Evolutionary conservation across 64 coral and sea anemone species (phyloP).

Genomic region (Stylophora pistillata): DNA sequence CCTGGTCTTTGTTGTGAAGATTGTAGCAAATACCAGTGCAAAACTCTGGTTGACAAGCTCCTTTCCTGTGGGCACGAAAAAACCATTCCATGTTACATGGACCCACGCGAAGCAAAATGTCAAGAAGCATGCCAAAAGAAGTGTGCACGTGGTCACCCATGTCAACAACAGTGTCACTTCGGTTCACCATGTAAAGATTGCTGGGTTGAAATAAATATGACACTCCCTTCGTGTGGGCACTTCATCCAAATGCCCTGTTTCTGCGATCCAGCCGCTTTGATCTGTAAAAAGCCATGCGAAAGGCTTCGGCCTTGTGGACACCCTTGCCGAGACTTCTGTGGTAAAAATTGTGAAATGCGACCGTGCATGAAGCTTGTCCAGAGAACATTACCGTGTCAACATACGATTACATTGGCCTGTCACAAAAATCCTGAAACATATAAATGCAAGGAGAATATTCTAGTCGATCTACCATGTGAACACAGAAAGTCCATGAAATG

Average conservation of each 20-base stretch:
- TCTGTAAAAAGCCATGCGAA: conserved; percentile 52
- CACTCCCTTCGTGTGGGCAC: conserved; percentile 28
- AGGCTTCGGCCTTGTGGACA: conserved; percentile 49
- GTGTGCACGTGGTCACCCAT: conserved; percentile 23
- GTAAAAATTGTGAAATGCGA: conserved; percentile 31
- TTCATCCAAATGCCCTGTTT: background rate
- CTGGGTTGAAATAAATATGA: background rate
- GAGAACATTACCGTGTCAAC: conserved; percentile 38
- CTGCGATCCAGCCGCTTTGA: background rate
- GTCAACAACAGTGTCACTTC: conserved; percentile 23
- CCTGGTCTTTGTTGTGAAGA: conserved; percentile 26
- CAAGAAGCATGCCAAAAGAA: conserved; percentile 6
- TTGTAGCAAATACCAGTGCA: conserved; percentile 5
- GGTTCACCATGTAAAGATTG: conserved; percentile 27
- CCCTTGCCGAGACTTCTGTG: conserved; percentile 44
- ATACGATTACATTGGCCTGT: conserved; percentile 17
- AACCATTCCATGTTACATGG: conserved; percentile 3
- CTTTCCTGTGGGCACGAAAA: conserved; percentile 58
- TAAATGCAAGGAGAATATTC: conserved; percentile 37
- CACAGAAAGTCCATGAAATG: conserved; percentile 1
- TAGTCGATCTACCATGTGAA: conserved; percentile 23
- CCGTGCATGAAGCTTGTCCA: conserved; percentile 1
- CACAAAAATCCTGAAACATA: background rate
- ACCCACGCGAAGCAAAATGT: background rate
- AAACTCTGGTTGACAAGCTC: background rate